Evolutionary conservation across 2,888 invertebrate species (phyloP).

Genomic region (Diarsia rubi): DNA sequence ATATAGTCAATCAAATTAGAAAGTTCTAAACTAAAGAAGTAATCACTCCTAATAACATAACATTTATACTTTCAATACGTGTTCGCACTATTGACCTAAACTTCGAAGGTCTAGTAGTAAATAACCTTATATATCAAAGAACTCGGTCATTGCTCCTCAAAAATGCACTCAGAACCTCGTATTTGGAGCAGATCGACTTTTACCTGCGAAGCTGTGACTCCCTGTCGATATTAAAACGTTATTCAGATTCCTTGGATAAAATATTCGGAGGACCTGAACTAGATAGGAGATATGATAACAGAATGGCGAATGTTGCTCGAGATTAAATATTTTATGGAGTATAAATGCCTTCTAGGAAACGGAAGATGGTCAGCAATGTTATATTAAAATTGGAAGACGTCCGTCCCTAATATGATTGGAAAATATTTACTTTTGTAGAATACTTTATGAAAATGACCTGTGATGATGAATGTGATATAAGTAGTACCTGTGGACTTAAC

Average conservation of each 20-base stretch:
- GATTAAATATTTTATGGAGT: constrained; percentile 43
- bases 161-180: constrained; percentile 43
- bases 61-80: constrained; percentile 24
- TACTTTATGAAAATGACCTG: not conserved
- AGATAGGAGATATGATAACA: constrained; percentile 42
- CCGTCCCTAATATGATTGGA: not conserved
- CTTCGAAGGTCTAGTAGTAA: constrained; percentile 6
- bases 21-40: constrained; percentile 34
- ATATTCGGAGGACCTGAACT: constrained; percentile 31
- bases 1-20: constrained; percentile 21
- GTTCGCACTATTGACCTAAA: constrained; percentile 7
- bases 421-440: constrained; percentile 7
- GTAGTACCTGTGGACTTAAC: constrained; percentile 94
- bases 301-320: constrained; percentile 27
- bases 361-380: constrained; percentile 20
- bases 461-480: no score
- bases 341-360: constrained; percentile 10
- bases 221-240: constrained; percentile 53
- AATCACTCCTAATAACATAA: constrained; percentile 30
- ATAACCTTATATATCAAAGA: constrained; percentile 12
- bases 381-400: constrained; percentile 28
- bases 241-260: constrained; percentile 45
- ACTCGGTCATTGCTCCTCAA: constrained; percentile 21
- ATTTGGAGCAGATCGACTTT: constrained; percentile 29
- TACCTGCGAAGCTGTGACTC: constrained; percentile 27